Percentiles rank a stretch among this genome's conserved stretches.
Evolutionary conservation across 2,797 vertebrate species (phyloP).

Genomic region (Onychomys arenicola): DNA sequence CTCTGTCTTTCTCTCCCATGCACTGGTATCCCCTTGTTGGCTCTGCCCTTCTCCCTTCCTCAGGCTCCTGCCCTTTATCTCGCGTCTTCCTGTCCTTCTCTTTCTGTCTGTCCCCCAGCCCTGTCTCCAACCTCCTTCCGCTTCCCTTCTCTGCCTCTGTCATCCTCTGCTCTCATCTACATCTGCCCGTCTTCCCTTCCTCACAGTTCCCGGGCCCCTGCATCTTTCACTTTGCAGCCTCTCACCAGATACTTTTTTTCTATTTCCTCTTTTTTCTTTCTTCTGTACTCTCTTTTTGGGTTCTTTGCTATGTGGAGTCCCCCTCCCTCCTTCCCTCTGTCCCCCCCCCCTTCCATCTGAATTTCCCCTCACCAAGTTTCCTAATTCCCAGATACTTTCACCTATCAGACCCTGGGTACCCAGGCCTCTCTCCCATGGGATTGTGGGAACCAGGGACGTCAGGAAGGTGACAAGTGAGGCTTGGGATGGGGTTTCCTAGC

Average conservation of each 20-base stretch:
- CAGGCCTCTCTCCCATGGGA: constrained; percentile 73
- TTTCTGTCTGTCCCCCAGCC: background rate
- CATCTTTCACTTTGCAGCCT: constrained; percentile 20
- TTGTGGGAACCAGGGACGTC: constrained; percentile 80
- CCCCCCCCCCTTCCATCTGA: background rate
- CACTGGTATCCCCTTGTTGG: background rate
- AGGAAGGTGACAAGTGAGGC: constrained; percentile 80
- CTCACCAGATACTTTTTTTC: background rate
- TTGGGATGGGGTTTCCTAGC: constrained; percentile 82
- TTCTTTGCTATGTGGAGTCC: constrained; percentile 44
- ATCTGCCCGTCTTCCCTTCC: background rate
- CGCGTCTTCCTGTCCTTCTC: background rate
- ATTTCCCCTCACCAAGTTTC: constrained; percentile 70
- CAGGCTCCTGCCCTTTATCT: background rate
- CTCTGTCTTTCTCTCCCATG: background rate
- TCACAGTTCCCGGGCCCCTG: constrained; percentile 53
- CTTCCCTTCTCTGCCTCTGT: background rate
- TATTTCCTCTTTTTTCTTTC: constrained; percentile 15
- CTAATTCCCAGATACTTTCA: constrained; percentile 33
- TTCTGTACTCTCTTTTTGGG: constrained; percentile 13
- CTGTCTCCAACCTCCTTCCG: background rate
- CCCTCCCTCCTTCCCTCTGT: background rate
- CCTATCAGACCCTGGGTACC: constrained; percentile 69
- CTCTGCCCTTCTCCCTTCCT: background rate
- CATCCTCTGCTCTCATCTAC: background rate